These are phyloP conservation scores for Galeruca laticollis DNA, from an alignment of 2,888 invertebrate species.

Conservation along the genomic window DNA sequence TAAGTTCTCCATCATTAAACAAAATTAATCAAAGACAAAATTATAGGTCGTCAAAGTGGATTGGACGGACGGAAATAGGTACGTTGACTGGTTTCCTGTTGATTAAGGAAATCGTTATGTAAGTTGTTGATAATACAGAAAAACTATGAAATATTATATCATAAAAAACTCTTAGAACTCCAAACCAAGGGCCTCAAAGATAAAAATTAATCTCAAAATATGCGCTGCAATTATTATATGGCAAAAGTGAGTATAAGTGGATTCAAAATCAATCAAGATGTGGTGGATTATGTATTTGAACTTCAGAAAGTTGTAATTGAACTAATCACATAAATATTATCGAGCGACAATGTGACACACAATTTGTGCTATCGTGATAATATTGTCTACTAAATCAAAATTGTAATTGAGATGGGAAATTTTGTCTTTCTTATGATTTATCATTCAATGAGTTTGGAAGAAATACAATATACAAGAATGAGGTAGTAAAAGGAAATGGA, in stretches of 20 bases:
- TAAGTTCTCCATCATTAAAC: slow-evolving; percentile 37
- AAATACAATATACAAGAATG: no score
- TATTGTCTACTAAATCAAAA: slow-evolving; percentile 22
- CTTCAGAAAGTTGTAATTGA: no score
- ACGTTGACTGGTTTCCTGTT: slow-evolving; percentile 18
- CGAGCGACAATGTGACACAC: background rate
- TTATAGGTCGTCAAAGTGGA: slow-evolving; percentile 21
- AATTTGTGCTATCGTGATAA: slow-evolving; percentile 22
- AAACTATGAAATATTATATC: no score
- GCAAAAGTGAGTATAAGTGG: no score
- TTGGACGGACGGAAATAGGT: slow-evolving; percentile 20
- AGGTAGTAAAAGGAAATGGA: no score
- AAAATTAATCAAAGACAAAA: slow-evolving; percentile 36
- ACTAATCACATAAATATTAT: no score
- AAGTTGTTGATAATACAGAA: background rate
- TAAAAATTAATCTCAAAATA: no score
- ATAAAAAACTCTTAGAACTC: no score
- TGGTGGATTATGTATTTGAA: no score
- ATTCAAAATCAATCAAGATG: no score
- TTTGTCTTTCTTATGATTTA: slow-evolving; percentile 19
- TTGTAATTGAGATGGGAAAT: slow-evolving; percentile 13
- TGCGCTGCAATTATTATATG: no score
- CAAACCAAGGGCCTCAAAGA: no score
- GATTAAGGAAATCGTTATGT: background rate
- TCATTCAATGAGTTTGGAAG: slow-evolving; percentile 17